Conservation (phyloP, 2,888 invertebrate species). For the Chaitophorus viminalis region DNA sequence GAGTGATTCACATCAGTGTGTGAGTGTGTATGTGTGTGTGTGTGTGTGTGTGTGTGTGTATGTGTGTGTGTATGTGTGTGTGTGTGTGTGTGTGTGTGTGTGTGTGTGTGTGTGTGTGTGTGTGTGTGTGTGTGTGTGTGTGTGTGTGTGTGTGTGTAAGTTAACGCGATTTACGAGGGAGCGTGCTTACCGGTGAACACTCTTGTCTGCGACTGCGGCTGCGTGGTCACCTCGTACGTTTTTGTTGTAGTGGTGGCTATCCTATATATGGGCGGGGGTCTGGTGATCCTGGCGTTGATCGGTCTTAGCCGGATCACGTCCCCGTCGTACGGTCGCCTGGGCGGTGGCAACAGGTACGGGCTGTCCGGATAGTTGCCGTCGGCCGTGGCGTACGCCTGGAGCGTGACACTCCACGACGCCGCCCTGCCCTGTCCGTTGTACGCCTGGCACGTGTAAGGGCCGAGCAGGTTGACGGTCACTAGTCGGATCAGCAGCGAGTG, state of each 20-base stretch:
- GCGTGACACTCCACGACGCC: conserved; percentile 79
- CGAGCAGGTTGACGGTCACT: conserved; percentile 78
- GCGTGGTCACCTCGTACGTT: conserved; percentile 28
- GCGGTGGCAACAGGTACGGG: conserved; percentile 73
- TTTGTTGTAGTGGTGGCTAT: conserved; percentile 67
- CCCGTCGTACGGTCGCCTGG: conserved; percentile 66
- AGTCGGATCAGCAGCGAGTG: conserved; percentile 79
- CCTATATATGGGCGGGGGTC: conserved; percentile 64
- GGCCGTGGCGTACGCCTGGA: conserved; percentile 80
- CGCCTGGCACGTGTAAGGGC: conserved; percentile 89
- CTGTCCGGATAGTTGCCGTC: conserved; percentile 71
- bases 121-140: too few species aligned
- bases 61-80: too few species aligned
- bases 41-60: too few species aligned
- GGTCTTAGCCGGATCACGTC: conserved; percentile 64
- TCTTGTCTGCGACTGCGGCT: not conserved
- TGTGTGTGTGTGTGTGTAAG: too few species aligned
- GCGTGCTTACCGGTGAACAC: conserved; percentile 47
- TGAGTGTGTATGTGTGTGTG: too few species aligned
- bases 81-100: too few species aligned
- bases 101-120: too few species aligned
- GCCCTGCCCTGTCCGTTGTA: conserved; percentile 84
- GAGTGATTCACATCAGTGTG: too few species aligned
- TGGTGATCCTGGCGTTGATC: conserved; percentile 12
- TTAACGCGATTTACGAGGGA: not conserved